phyloP scores from a whole-genome alignment of 2,888 invertebrate genomes.

The Drosophila mulleri region DNA sequence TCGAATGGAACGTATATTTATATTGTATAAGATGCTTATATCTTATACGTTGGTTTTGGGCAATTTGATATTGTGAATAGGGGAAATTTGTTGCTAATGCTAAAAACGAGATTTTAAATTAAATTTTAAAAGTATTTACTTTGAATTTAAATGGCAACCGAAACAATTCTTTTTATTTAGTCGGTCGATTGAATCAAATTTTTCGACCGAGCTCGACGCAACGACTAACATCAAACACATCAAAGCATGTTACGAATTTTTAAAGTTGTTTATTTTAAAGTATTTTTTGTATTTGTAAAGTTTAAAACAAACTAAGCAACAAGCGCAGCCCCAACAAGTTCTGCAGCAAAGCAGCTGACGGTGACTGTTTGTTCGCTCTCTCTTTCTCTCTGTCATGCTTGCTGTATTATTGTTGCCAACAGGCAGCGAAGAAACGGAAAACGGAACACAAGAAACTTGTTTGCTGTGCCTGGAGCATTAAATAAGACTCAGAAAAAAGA shows the following conservation, averaged over 20 bases:
- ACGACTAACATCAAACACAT: slow-evolving; percentile 53
- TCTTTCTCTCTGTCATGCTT: slow-evolving; percentile 13
- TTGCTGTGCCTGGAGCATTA: slow-evolving; percentile 65
- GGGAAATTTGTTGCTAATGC: not conserved
- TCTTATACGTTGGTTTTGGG: slow-evolving; percentile 21
- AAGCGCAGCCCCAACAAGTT: slow-evolving; percentile 63
- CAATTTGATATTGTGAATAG: slow-evolving; percentile 22
- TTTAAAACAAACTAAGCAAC: slow-evolving; percentile 62
- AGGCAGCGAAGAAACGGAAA: slow-evolving; percentile 41
- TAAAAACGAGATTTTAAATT: not conserved
- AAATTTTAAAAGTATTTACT: not conserved
- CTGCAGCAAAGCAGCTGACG: slow-evolving; percentile 72
- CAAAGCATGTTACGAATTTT: slow-evolving; percentile 23
- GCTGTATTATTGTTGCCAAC: slow-evolving; percentile 20
- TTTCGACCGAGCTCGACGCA: slow-evolving; percentile 9
- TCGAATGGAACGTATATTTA: slow-evolving; percentile 29
- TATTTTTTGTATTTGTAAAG: slow-evolving; percentile 35
- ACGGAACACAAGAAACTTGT: slow-evolving; percentile 75
- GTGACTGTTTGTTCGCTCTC: slow-evolving; percentile 28
- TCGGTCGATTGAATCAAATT: not conserved
- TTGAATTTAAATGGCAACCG: not conserved
- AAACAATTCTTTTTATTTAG: not conserved
- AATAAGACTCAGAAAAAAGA: slow-evolving; percentile 46
- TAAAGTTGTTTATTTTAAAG: slow-evolving; percentile 1
- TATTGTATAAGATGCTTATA: slow-evolving; percentile 49